Evolutionary conservation across 2,888 invertebrate species (phyloP), one percentile per base, ranked within the genome.

Genomic region (Eupithecia vulgata): DNA sequence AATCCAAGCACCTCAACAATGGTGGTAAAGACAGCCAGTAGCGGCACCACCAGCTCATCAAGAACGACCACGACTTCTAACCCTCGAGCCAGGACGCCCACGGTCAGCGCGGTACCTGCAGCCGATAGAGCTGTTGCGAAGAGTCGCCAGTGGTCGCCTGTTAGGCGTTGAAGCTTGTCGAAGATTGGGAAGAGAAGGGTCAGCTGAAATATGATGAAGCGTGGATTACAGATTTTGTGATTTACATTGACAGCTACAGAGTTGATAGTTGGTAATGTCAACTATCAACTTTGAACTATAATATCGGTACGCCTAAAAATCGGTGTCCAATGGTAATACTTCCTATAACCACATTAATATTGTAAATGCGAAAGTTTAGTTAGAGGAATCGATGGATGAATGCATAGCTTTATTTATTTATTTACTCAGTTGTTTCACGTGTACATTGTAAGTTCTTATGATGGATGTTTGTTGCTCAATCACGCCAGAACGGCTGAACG

Each of bases 101-200:
- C 89, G 0, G 94, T 91, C 1, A 94, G 78, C 0, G 89, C 89
- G 1, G 94, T 93, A 0, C 95, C 94, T 0, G 91, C 81, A 0
- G 93, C 91, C 67, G 94, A 94, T 0, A 84, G 80, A 0, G 91
- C 89, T 1, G 90, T 88, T 0, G 93, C 93, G n/a, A 91, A 90
- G 1, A 94, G 80, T 5, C 92, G 85, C 92, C 94, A 95, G 69
- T 94, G 88, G 45, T 93, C 92, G 2, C 90, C 90, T 0, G 90
- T 87, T 12, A 90, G 76, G 0, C 92, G 86, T 45, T 93, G 91
- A 5, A 95, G 84, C 68, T 92, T 93, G 76, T 93, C 92, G 78
- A 90, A 94, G 0, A 94, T 82, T 21, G 95, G 94, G 73, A 90
- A 94, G 10, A 95, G 84, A 1, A 94, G 88, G 35, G 88, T 83